phyloP scores from a whole-genome alignment of 2,888 invertebrate genomes.

The Campoplex capitator region DNA sequence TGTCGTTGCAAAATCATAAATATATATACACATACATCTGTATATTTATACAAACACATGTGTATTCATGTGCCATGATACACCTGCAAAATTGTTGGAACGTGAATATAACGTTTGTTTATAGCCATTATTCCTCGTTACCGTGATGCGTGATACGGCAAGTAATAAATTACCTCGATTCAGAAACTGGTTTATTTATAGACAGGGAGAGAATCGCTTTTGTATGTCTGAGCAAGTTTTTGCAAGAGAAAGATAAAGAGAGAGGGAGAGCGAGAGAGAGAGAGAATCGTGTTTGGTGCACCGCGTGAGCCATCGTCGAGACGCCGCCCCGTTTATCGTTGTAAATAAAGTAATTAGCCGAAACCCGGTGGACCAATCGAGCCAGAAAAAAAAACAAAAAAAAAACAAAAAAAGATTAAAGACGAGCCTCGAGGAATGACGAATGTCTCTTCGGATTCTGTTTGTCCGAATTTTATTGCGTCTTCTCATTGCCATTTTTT shows the following conservation, averaged over 20 bases:
- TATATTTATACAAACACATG: not conserved
- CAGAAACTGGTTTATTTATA: slow-evolving; percentile 70
- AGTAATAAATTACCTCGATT: slow-evolving; percentile 68
- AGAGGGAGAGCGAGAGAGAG: slow-evolving; percentile 29
- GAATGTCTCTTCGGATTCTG: slow-evolving; percentile 55
- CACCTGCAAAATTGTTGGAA: slow-evolving; percentile 39
- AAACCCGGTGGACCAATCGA: slow-evolving; percentile 50
- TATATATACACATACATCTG: not conserved
- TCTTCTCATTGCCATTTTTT: slow-evolving; percentile 24
- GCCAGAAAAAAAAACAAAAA: slow-evolving; percentile 28
- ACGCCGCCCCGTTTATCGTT: slow-evolving; percentile 63
- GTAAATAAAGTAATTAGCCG: slow-evolving; percentile 70
- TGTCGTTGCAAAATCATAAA: not conserved
- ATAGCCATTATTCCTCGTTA: slow-evolving; percentile 70
- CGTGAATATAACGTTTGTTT: slow-evolving; percentile 66
- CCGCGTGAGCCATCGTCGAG: slow-evolving; percentile 44
- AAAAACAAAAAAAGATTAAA: slow-evolving; percentile 21
- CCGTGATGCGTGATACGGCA: slow-evolving; percentile 64
- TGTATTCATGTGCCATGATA: slow-evolving; percentile 9
- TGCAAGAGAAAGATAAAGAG: slow-evolving; percentile 35
- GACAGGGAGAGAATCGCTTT: slow-evolving; percentile 64
- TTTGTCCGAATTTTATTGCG: slow-evolving; percentile 48
- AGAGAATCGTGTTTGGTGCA: slow-evolving; percentile 44
- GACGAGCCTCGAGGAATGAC: slow-evolving; percentile 65
- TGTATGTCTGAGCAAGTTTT: slow-evolving; percentile 69